These are phyloP conservation scores for Subanguina moxae DNA, from an alignment of 1,140 invertebrate species.

Conservation along the genomic window DNA sequence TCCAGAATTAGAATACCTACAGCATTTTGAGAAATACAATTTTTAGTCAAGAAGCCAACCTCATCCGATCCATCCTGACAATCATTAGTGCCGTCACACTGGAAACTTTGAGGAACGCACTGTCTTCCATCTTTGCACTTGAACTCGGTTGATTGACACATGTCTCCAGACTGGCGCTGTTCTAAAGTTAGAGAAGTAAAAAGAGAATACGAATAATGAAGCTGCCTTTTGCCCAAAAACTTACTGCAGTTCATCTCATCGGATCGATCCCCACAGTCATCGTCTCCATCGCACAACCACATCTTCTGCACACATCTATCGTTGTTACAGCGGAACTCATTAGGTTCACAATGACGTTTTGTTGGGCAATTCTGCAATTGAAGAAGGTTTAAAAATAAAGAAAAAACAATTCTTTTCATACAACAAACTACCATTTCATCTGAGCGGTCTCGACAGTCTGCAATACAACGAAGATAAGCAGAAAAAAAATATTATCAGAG, in stretches of 20 bases:
- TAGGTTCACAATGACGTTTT: conserved; percentile 73
- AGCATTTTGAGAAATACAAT: too few relatives aligned
- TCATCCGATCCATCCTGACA: conserved; percentile 74
- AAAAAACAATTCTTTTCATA: background rate
- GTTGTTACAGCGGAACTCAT: conserved; percentile 80
- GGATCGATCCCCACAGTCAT: conserved; percentile 83
- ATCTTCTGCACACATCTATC: conserved; percentile 82
- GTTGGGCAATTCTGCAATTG: conserved; percentile 48
- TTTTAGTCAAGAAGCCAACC: conserved; percentile 51
- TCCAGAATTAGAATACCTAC: too few relatives aligned
- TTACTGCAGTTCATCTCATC: conserved; percentile 60
- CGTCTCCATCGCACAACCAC: conserved; percentile 77
- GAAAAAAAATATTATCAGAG: too few relatives aligned
- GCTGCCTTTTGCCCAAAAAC: conserved; percentile 1
- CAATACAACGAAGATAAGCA: too few relatives aligned
- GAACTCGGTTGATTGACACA: conserved; percentile 77
- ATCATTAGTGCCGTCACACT: conserved; percentile 83
- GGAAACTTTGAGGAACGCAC: conserved; percentile 86
- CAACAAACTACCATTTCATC: conserved; percentile 65
- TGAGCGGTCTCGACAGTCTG: conserved; percentile 68
- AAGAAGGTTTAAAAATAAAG: too few relatives aligned
- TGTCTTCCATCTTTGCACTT: conserved; percentile 73
- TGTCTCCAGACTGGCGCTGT: conserved; percentile 63
- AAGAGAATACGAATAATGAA: conserved; percentile 5
- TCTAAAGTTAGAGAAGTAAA: conserved; percentile 48